Conservation (phyloP, 2,797 vertebrate species). For the Prionace glauca region DNA sequence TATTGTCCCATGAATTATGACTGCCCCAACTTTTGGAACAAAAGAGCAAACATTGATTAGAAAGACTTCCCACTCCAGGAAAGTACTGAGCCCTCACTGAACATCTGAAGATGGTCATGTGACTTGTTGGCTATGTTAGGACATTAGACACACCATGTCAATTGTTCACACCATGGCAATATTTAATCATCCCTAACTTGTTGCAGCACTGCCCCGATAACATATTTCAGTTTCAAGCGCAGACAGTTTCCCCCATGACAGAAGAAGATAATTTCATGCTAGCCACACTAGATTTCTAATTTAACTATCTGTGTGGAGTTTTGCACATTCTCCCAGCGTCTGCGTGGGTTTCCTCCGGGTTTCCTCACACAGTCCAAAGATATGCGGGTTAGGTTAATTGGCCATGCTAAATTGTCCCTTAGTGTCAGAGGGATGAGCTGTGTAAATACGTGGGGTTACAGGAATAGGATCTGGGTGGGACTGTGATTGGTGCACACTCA, state of each 20-base stretch:
- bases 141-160: background rate
- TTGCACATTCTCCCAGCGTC: too few relatives aligned
- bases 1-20: background rate
- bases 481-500: too few relatives aligned
- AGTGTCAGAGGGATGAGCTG: too few relatives aligned
- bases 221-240: background rate
- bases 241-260: background rate
- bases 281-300: background rate
- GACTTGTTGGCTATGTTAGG: background rate
- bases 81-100: background rate
- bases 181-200: background rate
- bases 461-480: too few relatives aligned
- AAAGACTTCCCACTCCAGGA: background rate
- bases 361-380: too few relatives aligned
- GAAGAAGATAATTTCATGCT: background rate
- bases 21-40: background rate
- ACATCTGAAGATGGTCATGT: background rate
- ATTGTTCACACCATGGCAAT: background rate
- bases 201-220: background rate
- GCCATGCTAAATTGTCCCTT: too few relatives aligned
- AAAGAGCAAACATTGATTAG: background rate
- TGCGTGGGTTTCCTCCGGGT: too few relatives aligned
- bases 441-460: too few relatives aligned
- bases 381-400: too few relatives aligned
- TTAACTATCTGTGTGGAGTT: background rate